Percentiles rank a stretch among this genome's conserved stretches.
Evolutionary conservation across 2,113 vertebrate genomes (phyloP).

Genomic region (Hiodon tergisus): DNA sequence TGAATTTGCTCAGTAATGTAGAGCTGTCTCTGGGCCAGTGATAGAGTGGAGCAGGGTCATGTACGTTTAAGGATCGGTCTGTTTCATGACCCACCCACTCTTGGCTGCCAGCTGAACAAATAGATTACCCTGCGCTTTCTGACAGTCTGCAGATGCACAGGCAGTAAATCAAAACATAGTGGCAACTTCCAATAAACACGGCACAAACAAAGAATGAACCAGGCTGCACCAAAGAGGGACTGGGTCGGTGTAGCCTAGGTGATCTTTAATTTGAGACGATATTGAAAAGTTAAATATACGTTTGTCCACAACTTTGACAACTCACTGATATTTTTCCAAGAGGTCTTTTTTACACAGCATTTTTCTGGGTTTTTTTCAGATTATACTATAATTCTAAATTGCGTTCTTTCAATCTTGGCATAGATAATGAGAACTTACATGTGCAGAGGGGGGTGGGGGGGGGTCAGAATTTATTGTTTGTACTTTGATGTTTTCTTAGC

Average conservation of each 20-base stretch:
- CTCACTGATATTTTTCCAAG: too few relatives aligned
- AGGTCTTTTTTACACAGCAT: too few relatives aligned
- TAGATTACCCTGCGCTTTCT: too few relatives aligned
- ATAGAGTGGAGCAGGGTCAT: neutral
- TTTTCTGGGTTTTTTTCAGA: too few relatives aligned
- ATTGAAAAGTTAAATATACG: too few relatives aligned
- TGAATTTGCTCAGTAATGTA: neutral
- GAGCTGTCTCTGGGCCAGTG: neutral
- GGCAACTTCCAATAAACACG: slow-evolving; percentile 2
- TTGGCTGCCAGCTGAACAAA: neutral
- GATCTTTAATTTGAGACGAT: too few relatives aligned
- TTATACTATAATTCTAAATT: too few relatives aligned
- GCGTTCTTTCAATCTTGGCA: too few relatives aligned
- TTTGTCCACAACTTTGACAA: too few relatives aligned
- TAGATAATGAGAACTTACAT: too few relatives aligned
- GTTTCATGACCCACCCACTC: neutral
- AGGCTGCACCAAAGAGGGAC: neutral
- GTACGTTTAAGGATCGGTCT: neutral
- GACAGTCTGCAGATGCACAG: neutral
- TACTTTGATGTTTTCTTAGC: neutral
- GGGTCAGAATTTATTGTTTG: neutral
- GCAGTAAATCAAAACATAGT: neutral
- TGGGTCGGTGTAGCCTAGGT: neutral
- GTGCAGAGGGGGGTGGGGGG: too few relatives aligned
- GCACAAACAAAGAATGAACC: neutral